phyloP scores from a whole-genome alignment of 2,888 invertebrate genomes.

The Drosophila trichaetosa region DNA sequence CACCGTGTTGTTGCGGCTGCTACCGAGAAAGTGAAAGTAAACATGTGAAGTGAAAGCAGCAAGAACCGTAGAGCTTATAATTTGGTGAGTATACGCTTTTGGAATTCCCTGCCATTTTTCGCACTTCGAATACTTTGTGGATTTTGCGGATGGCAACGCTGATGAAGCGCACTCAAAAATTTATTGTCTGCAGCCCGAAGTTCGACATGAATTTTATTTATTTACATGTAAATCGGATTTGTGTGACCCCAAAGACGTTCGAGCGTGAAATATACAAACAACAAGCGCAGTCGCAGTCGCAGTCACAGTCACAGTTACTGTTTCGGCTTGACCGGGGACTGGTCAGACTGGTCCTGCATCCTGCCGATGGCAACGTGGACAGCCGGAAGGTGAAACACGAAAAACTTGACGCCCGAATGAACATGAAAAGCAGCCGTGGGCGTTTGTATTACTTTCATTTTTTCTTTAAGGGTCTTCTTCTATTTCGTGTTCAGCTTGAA shows the following conservation, averaged over 20 bases:
- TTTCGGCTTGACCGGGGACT: constrained; percentile 3
- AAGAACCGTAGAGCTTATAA: background rate
- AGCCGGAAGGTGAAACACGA: constrained; percentile 37
- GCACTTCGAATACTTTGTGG: constrained; percentile 12
- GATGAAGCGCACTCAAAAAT: constrained; percentile 77
- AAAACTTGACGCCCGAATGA: constrained; percentile 48
- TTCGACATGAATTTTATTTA: constrained; percentile 83
- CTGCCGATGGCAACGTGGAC: constrained; percentile 25
- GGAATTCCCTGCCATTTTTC: constrained; percentile 4
- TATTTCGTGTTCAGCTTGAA: constrained; percentile 26
- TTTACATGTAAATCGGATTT: constrained; percentile 83
- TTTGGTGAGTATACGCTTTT: constrained; percentile 2
- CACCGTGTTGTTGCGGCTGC: constrained; percentile 48
- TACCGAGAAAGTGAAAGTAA: constrained; percentile 19
- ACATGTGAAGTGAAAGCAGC: constrained; percentile 21
- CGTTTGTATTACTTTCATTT: constrained; percentile 3
- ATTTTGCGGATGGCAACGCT: constrained; percentile 22
- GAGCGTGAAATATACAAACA: constrained; percentile 72
- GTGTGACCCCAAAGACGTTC: constrained; percentile 78
- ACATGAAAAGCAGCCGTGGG: constrained; percentile 36
- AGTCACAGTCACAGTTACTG: constrained; percentile 4
- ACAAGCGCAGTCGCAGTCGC: constrained; percentile 25
- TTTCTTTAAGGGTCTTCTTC: background rate
- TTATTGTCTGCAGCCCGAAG: constrained; percentile 77
- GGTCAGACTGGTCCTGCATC: constrained; percentile 27